Evolutionary conservation across 2,888 invertebrate species (phyloP), one percentile per base, ranked within the genome.

Genomic region (Agonopterix heracliana): DNA sequence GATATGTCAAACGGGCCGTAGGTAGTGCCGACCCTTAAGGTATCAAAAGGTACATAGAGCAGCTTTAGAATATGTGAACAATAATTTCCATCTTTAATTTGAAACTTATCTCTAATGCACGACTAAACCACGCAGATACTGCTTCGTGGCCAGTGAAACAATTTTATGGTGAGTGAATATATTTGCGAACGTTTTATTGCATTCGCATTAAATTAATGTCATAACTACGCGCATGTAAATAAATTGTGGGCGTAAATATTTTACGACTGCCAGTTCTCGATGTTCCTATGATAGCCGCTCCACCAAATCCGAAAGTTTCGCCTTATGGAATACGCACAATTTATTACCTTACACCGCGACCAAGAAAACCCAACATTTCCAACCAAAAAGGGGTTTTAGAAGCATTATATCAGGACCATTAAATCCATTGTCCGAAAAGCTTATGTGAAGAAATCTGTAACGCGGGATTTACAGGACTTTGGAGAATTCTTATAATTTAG

Each of bases 131-230:
- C 38, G 5, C 38, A 26, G 26, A 26, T 26, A 5, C 26, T 26
- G 7, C 26, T 26, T 26, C 5, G 2, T 38, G 38, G 38, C 38
- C 62, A 56, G 60, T 62, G 62, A 62, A 56, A 49, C 42, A 48
- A 63, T 69, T 77, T 77, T 71, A 81, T 70, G 59, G 61, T 52
- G 54, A 69, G 66, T 61, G 64, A 70, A 70, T 70, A 53, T 64
- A 74, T 71, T 64, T 64, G 63, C 56, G 61, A 54, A 57, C 55
- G 60, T 73, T 78, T 78, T 78, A 81, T 76, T 70, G 71, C 72
- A 64, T 64, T 64, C 59, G 57, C 71, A 74, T 78, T 73, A 78
- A 66, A 66, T 70, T 78, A 76, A 74, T 75, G 68, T 70, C 68
- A 75, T 74, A 76, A 76, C 69, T 64, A 68, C 59, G 26, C 55